Percentiles rank a stretch among this genome's conserved stretches.
Evolutionary conservation across 2,888 invertebrate genomes (phyloP).

Genomic region (Diplazon laetatorius): DNA sequence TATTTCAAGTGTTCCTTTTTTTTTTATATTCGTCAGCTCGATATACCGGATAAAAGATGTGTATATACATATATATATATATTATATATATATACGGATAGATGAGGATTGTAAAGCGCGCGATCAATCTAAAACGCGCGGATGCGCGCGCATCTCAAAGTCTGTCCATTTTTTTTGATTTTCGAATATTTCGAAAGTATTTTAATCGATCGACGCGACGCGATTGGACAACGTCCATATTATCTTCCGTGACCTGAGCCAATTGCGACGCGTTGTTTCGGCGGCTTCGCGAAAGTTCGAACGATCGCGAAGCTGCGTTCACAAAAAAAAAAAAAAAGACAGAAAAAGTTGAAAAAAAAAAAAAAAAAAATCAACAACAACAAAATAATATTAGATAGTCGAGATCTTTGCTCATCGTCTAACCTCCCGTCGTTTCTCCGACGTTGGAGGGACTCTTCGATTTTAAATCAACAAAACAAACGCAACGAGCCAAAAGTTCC

Average conservation of each 20-base stretch:
- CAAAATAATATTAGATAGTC: conserved; percentile 54
- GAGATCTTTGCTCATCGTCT: conserved; percentile 64
- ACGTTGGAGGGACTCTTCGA: conserved; percentile 43
- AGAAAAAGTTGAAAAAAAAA: no score
- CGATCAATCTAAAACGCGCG: conserved; percentile 27
- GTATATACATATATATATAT: no score
- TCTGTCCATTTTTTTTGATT: conserved; percentile 75
- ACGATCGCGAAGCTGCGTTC: conserved; percentile 1
- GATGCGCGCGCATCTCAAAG: conserved; percentile 71
- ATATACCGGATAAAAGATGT: conserved; percentile 66
- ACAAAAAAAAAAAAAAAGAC: conserved; percentile 56
- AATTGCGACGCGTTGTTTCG: conserved; percentile 13
- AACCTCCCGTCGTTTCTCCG: conserved; percentile 43
- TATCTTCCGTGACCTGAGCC: conserved; percentile 17
- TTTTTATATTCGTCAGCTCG: conserved; percentile 40
- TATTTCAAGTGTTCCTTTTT: neutral
- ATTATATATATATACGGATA: no score
- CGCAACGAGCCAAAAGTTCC: conserved; percentile 61
- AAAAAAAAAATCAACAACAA: no score
- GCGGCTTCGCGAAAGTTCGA: neutral
- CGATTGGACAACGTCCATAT: conserved; percentile 23
- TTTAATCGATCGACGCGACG: conserved; percentile 66
- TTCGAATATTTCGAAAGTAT: conserved; percentile 76
- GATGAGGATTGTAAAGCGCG: conserved; percentile 63
- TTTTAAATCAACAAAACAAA: conserved; percentile 50